Evolutionary conservation across 2,113 vertebrate genomes (phyloP).

Genomic region (Megaceryle torquata): DNA sequence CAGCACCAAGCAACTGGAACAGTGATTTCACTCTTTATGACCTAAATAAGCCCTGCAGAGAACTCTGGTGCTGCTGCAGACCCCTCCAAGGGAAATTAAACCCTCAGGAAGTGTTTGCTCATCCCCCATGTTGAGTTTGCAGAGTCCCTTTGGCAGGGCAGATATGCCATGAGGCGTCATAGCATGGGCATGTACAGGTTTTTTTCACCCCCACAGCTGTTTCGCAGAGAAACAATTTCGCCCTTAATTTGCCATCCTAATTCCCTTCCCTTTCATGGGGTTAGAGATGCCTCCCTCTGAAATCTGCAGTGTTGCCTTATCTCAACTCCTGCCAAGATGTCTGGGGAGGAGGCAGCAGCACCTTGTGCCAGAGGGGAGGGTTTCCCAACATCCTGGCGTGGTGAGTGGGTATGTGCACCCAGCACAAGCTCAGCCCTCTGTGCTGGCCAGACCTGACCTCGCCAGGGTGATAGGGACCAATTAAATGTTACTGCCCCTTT

Average conservation of each 20-base stretch:
- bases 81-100: not conserved
- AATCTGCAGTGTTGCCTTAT: not conserved
- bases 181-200: accelerated
- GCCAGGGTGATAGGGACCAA: not conserved
- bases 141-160: not conserved
- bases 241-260: not conserved
- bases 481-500: not conserved
- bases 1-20: accelerated
- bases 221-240: not conserved
- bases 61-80: not conserved
- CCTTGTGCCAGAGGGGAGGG: not conserved
- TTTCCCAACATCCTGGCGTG: accelerated
- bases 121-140: not conserved
- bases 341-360: not conserved
- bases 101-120: not conserved
- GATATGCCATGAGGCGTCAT: accelerated
- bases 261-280: not conserved
- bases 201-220: not conserved
- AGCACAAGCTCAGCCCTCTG: not conserved
- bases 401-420: not conserved
- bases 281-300: not conserved
- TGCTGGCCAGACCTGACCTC: not conserved
- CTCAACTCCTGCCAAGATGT: not conserved
- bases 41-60: not conserved
- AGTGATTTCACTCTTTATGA: not conserved